Percentiles rank a stretch among this genome's conserved stretches.
These are phyloP conservation scores for Gopherus flavomarginatus DNA, from an alignment of 2,113 vertebrate genomes.

Conservation along the genomic window DNA sequence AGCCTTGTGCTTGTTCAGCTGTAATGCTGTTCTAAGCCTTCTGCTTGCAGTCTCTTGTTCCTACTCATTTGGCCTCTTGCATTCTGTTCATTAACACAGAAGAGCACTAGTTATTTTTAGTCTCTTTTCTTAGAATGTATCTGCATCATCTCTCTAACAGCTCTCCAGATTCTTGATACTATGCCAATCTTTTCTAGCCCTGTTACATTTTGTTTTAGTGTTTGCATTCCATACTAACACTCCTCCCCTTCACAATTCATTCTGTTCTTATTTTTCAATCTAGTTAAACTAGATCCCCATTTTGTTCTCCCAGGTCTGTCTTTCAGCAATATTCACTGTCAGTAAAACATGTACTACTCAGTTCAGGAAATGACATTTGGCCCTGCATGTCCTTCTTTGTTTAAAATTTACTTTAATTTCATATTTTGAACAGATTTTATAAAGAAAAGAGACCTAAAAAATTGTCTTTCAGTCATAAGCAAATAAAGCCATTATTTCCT, in stretches of 20 bases:
- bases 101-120: neutral
- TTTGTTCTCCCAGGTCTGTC: neutral
- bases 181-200: neutral
- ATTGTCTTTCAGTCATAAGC: neutral
- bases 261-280: neutral
- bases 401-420: neutral
- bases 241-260: neutral
- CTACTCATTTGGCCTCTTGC: neutral
- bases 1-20: neutral
- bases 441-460: neutral
- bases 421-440: neutral
- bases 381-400: neutral
- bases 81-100: rapidly evolving
- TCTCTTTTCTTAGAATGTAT: neutral
- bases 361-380: neutral
- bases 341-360: neutral
- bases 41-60: neutral
- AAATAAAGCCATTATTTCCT: neutral
- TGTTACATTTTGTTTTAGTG: neutral
- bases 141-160: rapidly evolving
- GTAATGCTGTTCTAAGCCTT: neutral
- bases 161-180: neutral
- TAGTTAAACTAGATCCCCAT: neutral
- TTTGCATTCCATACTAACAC: neutral
- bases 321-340: neutral